Conservation (phyloP, 1,140 invertebrate genomes). For the Zaprionus lachaisei region DNA sequence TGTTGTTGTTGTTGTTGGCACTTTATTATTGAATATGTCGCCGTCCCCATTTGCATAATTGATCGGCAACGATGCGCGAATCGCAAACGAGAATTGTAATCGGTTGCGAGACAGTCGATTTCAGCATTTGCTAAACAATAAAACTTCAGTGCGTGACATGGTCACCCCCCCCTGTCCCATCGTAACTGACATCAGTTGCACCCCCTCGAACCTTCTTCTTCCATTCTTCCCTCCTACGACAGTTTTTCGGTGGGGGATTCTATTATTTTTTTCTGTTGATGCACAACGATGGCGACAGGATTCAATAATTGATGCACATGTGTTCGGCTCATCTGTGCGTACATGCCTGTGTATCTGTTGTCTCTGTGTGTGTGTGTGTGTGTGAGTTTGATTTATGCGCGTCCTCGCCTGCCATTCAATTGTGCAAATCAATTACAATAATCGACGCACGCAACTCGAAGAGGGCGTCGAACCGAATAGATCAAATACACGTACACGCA, state of each 20-base stretch:
- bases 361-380: slow-evolving; percentile 1
- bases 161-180: neutral
- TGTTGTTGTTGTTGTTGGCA: slow-evolving; percentile 60
- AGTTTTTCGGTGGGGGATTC: slow-evolving; percentile 35
- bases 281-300: slow-evolving; percentile 52
- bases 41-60: slow-evolving; percentile 73
- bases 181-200: neutral
- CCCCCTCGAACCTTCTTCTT: neutral
- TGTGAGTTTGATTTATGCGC: slow-evolving; percentile 66
- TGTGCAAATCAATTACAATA: slow-evolving; percentile 81
- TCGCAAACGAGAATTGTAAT: slow-evolving; percentile 70
- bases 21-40: slow-evolving; percentile 79
- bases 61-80: slow-evolving; percentile 76
- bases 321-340: slow-evolving; percentile 37
- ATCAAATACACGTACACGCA: slow-evolving; percentile 20
- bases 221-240: slow-evolving; percentile 4
- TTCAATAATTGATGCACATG: slow-evolving; percentile 75
- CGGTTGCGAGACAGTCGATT: slow-evolving; percentile 59
- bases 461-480: slow-evolving; percentile 33
- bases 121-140: slow-evolving; percentile 53
- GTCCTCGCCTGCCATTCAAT: slow-evolving; percentile 73
- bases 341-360: neutral
- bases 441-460: slow-evolving; percentile 71
- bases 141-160: slow-evolving; percentile 53
- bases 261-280: slow-evolving; percentile 51